phyloP scores from a whole-genome alignment of 2,888 invertebrate genomes.

The Chrysolina americana region DNA sequence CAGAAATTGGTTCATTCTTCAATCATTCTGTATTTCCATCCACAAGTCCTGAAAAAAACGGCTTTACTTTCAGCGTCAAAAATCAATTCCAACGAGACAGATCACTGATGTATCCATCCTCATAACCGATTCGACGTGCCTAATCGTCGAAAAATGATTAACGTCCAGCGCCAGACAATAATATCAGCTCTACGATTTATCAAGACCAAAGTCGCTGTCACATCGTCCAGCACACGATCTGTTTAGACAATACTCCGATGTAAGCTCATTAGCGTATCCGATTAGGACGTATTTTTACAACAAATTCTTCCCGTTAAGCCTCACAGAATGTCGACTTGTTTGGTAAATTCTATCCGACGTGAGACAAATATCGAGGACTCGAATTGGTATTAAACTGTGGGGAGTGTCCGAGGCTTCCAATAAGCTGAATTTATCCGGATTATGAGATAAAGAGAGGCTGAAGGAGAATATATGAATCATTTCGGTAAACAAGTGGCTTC shows the following conservation, averaged over 20 bases:
- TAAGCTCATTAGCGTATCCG: constrained; percentile 65
- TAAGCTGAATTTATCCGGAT: constrained; percentile 47
- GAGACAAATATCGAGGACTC: constrained; percentile 39
- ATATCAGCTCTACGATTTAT: constrained; percentile 33
- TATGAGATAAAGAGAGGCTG: constrained; percentile 25
- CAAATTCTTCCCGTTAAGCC: constrained; percentile 23
- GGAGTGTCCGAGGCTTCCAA: constrained; percentile 43
- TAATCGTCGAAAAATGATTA: constrained; percentile 31
- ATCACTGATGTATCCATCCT: constrained; percentile 12
- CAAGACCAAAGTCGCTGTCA: constrained; percentile 35
- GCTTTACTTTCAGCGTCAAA: background rate
- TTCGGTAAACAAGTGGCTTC: constrained; percentile 15
- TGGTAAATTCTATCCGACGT: constrained; percentile 39
- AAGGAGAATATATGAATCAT: constrained; percentile 12
- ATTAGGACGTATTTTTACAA: constrained; percentile 51
- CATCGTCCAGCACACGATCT: constrained; percentile 51
- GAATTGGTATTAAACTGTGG: constrained; percentile 43
- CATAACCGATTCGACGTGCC: constrained; percentile 16
- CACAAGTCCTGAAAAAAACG: too few species aligned
- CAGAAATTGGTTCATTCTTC: background rate
- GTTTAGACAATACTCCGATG: constrained; percentile 64
- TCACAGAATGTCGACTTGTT: constrained; percentile 27
- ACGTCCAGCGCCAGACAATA: constrained; percentile 26
- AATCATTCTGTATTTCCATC: background rate
- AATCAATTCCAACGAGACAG: constrained; percentile 1